A percentile compares a stretch with the other conserved stretches of the same genome.
phyloP scores from a whole-genome alignment of 1,140 invertebrate species.

The Ooceraea biroi region DNA sequence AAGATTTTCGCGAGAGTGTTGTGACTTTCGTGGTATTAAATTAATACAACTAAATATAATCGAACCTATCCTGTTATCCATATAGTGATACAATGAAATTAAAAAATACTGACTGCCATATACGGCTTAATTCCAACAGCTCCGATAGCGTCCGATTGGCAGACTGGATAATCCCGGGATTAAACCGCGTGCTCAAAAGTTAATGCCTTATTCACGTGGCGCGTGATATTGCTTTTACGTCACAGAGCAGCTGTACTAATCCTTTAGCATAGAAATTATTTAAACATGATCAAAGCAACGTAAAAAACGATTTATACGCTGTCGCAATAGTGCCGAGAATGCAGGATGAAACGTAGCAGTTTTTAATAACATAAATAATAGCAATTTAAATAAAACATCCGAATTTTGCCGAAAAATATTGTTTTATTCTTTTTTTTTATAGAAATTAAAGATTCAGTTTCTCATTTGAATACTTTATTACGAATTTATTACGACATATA shows the following conservation, averaged over 20 bases:
- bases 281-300: not conserved
- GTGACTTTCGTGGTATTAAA: conserved; percentile 30
- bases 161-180: conserved; percentile 78
- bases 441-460: too few species aligned
- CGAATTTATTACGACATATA: not conserved
- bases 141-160: conserved; percentile 68
- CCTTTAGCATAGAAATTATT: conserved; percentile 19
- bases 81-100: conserved; percentile 40
- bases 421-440: conserved; percentile 6
- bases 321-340: not conserved
- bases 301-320: not conserved
- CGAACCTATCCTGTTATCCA: conserved; percentile 26
- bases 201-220: conserved; percentile 68
- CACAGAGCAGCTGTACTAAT: not conserved
- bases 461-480: not conserved
- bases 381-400: conserved; percentile 8
- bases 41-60: conserved; percentile 54
- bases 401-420: too few species aligned
- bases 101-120: not conserved
- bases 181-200: conserved; percentile 63
- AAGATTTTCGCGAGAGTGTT: not conserved
- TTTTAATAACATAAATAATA: conserved; percentile 14
- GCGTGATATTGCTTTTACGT: conserved; percentile 40
- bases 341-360: not conserved
- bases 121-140: conserved; percentile 68